Evolutionary conservation across 2,888 invertebrate species (phyloP).

Genomic region (Pterostichus niger): DNA sequence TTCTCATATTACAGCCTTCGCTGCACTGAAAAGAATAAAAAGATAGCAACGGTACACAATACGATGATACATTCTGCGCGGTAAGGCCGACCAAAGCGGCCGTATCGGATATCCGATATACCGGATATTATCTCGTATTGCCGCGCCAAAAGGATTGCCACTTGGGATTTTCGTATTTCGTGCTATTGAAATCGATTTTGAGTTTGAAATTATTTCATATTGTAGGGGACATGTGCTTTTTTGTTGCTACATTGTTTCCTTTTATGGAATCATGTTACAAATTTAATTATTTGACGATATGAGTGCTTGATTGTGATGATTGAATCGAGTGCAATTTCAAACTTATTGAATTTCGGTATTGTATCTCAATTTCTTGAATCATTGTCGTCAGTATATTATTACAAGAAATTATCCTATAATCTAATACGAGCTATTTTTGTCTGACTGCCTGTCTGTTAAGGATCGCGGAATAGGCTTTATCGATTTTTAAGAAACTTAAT

Average conservation of each 20-base stretch:
- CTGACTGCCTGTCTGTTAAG: too few species aligned
- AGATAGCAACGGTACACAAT: constrained; percentile 32
- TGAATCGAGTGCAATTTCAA: neutral
- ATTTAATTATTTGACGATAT: constrained; percentile 7
- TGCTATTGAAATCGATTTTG: constrained; percentile 15
- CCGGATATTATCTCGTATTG: constrained; percentile 66
- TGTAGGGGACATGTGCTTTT: neutral
- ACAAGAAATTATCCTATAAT: neutral
- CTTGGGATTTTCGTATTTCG: constrained; percentile 32
- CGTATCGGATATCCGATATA: constrained; percentile 59
- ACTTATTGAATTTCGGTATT: neutral
- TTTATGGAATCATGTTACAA: constrained; percentile 17
- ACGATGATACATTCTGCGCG: constrained; percentile 42
- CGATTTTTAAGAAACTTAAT: too few species aligned
- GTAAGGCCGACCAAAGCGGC: constrained; percentile 31
- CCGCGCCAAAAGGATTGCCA: constrained; percentile 57
- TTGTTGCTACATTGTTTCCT: neutral
- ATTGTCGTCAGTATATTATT: neutral
- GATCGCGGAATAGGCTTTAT: too few species aligned
- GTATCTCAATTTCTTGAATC: neutral
- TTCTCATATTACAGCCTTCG: constrained; percentile 40
- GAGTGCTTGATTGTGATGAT: neutral
- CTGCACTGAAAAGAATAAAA: constrained; percentile 45
- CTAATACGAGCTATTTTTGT: neutral
- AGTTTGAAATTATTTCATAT: neutral